Conservation (phyloP, 1,140 invertebrate genomes). For the Magallana gigas region DNA sequence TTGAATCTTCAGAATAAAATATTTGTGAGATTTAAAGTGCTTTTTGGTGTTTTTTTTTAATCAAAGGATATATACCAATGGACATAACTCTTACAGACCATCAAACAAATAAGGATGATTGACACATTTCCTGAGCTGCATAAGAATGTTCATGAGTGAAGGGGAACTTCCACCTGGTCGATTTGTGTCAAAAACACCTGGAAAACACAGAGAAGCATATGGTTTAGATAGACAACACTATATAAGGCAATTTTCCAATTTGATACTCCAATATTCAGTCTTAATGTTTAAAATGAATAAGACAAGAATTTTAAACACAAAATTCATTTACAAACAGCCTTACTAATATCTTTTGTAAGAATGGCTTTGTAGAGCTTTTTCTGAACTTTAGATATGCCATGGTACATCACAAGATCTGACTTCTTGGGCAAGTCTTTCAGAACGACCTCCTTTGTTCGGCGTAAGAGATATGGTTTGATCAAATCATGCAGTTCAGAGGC, state of each 20-base stretch:
- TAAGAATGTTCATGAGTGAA: conserved; percentile 77
- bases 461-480: conserved; percentile 74
- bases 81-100: conserved; percentile 67
- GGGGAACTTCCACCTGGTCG: conserved; percentile 60
- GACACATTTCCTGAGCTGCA: conserved; percentile 80
- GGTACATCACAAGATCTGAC: conserved; percentile 77
- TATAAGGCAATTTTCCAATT: neutral
- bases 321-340: neutral
- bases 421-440: conserved; percentile 75
- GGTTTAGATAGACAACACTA: neutral
- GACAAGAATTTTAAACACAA: no score
- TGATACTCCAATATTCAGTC: neutral
- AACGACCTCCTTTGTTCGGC: conserved; percentile 76
- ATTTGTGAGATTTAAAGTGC: no score
- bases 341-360: conserved; percentile 77
- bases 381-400: conserved; percentile 76
- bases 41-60: no score
- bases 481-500: conserved; percentile 70
- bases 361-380: conserved; percentile 79
- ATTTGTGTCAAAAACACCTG: conserved; percentile 72
- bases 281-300: no score
- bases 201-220: conserved; percentile 35
- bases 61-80: no score
- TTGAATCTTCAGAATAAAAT: no score
- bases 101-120: conserved; percentile 79